Conservation (phyloP, 2,113 vertebrate species). For the Sminthopsis crassicaudata region DNA sequence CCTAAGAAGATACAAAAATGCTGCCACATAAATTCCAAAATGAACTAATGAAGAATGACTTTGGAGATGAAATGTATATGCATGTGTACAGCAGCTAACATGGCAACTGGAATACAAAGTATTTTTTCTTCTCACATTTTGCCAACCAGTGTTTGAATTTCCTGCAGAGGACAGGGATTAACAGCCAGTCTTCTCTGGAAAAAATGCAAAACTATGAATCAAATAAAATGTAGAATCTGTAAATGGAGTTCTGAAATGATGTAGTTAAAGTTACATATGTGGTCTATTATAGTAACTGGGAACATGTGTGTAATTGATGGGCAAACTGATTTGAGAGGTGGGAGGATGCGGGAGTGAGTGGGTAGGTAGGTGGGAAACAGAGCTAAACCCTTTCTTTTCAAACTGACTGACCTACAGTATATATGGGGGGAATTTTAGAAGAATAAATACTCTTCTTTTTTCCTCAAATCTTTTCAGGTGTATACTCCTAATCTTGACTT, state of each 20-base stretch:
- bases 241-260: slow-evolving; percentile 58
- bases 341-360: slow-evolving; percentile 14
- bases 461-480: background rate
- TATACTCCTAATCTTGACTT: slow-evolving; percentile 36
- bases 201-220: background rate
- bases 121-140: slow-evolving; percentile 63
- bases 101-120: slow-evolving; percentile 62
- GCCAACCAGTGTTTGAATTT: slow-evolving; percentile 58
- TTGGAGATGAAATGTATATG: slow-evolving; percentile 53
- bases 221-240: slow-evolving; percentile 68
- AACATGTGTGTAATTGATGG: slow-evolving; percentile 48
- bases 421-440: slow-evolving; percentile 22
- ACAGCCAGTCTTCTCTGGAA: slow-evolving; percentile 51
- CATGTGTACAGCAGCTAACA: slow-evolving; percentile 51
- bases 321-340: slow-evolving; percentile 65
- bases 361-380: slow-evolving; percentile 57
- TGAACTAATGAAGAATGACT: slow-evolving; percentile 75
- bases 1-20: slow-evolving; percentile 38
- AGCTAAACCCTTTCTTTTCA: slow-evolving; percentile 52
- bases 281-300: slow-evolving; percentile 73
- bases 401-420: slow-evolving; percentile 34
- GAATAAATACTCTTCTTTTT: background rate
- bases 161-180: slow-evolving; percentile 53
- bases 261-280: slow-evolving; percentile 69
- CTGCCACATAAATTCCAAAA: slow-evolving; percentile 28